Conservation (phyloP, 2,888 invertebrate genomes). For the Volucella inanis region DNA sequence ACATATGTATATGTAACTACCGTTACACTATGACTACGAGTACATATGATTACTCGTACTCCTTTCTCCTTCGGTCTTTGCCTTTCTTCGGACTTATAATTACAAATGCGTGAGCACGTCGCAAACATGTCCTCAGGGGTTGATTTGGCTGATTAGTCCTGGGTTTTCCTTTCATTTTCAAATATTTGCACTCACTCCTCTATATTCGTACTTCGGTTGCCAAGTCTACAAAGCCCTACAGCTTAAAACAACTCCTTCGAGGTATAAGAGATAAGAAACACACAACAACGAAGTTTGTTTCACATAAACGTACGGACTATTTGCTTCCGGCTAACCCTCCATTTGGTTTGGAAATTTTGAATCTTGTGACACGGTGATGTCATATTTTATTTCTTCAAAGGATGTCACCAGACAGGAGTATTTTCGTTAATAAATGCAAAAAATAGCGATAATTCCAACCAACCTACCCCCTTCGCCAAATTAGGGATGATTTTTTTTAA, state of each 20-base stretch:
- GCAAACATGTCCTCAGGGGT: conserved; percentile 62
- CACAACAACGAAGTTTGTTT: conserved; percentile 8
- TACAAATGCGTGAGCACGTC: conserved; percentile 72
- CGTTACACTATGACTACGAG: too few relatives aligned
- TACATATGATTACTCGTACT: too few relatives aligned
- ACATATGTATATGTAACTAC: too few relatives aligned
- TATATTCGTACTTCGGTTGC: too few relatives aligned
- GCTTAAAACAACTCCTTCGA: conserved; percentile 13
- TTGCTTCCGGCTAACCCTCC: not conserved
- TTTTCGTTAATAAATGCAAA: not conserved
- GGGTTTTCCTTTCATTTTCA: conserved; percentile 62
- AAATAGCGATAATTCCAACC: conserved; percentile 5
- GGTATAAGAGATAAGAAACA: conserved; percentile 40
- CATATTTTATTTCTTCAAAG: conserved; percentile 41
- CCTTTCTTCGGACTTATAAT: conserved; percentile 22
- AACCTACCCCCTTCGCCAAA: conserved; percentile 22
- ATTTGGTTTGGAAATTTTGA: conserved; percentile 39
- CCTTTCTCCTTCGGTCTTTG: conserved; percentile 7
- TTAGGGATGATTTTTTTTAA: conserved; percentile 55
- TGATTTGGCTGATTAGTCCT: conserved; percentile 70
- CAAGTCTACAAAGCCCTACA: conserved; percentile 17
- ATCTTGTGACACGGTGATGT: conserved; percentile 57
- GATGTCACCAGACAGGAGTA: conserved; percentile 7
- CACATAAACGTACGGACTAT: conserved; percentile 21
- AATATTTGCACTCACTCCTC: conserved; percentile 69